A percentile compares a stretch with the other conserved stretches of the same genome.
Evolutionary conservation across 2,113 vertebrate species (phyloP).

Genomic region (Eolophus roseicapilla): DNA sequence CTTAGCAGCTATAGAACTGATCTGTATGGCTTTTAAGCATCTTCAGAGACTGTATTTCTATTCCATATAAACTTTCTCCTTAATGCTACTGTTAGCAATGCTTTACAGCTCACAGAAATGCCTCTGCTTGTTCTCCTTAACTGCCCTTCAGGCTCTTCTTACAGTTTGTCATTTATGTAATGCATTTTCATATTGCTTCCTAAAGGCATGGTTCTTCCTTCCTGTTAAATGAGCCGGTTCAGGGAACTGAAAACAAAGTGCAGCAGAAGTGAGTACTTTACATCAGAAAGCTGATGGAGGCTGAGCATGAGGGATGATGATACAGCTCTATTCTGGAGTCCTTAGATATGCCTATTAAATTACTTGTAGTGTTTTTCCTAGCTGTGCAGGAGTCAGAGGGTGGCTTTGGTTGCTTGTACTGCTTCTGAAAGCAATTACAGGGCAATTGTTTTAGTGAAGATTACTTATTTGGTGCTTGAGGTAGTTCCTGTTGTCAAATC

Average conservation of each 20-base stretch:
- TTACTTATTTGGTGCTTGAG: not conserved
- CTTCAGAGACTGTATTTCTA: accelerated
- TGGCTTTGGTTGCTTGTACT: not conserved
- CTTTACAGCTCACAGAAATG: not conserved
- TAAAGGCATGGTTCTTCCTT: not conserved
- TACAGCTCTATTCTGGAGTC: not conserved
- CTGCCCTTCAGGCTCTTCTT: not conserved
- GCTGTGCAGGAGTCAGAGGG: not conserved
- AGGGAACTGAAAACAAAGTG: not conserved
- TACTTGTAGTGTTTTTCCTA: not conserved
- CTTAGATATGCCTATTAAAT: not conserved
- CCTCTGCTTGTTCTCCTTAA: accelerated
- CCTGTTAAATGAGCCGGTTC: not conserved
- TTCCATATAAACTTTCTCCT: accelerated
- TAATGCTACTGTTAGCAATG: not conserved
- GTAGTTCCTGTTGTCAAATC: not conserved
- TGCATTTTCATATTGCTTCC: accelerated
- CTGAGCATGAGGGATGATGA: not conserved
- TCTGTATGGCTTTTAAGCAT: not conserved
- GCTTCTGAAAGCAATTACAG: not conserved
- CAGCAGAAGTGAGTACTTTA: not conserved
- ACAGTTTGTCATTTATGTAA: not conserved
- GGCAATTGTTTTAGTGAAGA: not conserved
- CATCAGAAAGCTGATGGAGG: not conserved
- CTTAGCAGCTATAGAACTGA: not conserved